Base-by-base conservation (phyloP, 2,797 vertebrate genomes). In the Tiaroga cobitis region DNA sequence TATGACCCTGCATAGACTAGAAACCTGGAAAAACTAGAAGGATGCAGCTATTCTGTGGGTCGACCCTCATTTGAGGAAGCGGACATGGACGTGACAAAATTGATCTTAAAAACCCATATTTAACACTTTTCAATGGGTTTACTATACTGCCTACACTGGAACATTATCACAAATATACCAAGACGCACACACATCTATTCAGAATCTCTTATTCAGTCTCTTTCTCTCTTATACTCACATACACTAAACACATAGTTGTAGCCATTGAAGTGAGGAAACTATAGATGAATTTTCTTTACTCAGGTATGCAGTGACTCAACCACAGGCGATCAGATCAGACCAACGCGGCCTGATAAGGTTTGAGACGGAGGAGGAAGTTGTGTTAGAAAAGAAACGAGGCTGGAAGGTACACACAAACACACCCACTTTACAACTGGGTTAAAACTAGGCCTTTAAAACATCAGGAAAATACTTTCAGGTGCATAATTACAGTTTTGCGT, bases 91-190 rank as follows among this genome's bases (percentile, higher is more conserved):
- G 2, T 37, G 34, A 34, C 32, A 39, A 80, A 81, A 41, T 46
- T 15, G 59, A 80, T 54, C 81, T 85, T 61, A 70, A 59, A 72
- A 87, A 85, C 83, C 83, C 84, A 86, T 84, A 86, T 86, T 75
- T 76, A 85, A 87, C 75, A 73, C 83, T 82, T 74, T 82, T 81
- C 77, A 75, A 69, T 59, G 79, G 84, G 79, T 80, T 84, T 86
- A 76, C 83, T 89, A 81, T 87, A 86, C 83, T 80, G 86, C 86
- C 86, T 88, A 90, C 90, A 90, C 90, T 90, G 90, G 90, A 90
- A 87, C 84, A 89, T 83, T 81, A 83, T 87, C 84, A 87, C 65
- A 54, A 84, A 81, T 83, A 89, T 67, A 85, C 61, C 89, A 77
- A 79, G 85, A 88, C 74, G 37, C 86, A 82, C 90, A 91, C 78